These are phyloP conservation scores for Hydriomena furcata DNA, from an alignment of 2,888 invertebrate genomes.

Conservation along the genomic window DNA sequence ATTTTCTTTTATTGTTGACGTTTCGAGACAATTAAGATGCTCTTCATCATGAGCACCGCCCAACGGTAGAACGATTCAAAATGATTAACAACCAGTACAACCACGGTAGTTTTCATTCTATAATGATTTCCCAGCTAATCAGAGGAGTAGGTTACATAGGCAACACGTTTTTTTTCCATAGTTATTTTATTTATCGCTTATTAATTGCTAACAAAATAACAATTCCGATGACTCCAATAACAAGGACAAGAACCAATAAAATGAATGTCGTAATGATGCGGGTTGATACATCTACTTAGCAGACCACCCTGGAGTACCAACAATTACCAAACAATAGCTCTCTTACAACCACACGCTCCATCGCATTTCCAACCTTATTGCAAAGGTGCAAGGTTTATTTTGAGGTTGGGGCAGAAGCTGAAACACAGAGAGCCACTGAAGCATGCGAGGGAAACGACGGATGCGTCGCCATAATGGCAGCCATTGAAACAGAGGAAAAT, in stretches of 20 bases:
- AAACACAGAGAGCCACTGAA: conserved; percentile 31
- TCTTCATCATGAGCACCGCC: too few relatives aligned
- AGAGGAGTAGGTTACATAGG: too few relatives aligned
- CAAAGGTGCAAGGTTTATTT: neutral
- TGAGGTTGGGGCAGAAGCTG: conserved; percentile 3
- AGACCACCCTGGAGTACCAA: conserved; percentile 36
- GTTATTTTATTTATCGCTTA: too few relatives aligned
- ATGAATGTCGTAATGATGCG: conserved; percentile 30
- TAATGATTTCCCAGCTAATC: too few relatives aligned
- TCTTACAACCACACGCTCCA: conserved; percentile 13
- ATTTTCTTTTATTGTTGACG: too few relatives aligned
- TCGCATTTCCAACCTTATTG: conserved; percentile 1
- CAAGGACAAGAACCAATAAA: conserved; percentile 20
- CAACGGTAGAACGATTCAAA: too few relatives aligned
- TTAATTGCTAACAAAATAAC: neutral
- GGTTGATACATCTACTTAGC: conserved; percentile 35
- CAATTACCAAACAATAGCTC: conserved; percentile 35
- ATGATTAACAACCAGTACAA: too few relatives aligned
- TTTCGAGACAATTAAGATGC: too few relatives aligned
- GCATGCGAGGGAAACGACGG: conserved; percentile 32
- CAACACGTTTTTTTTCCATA: too few relatives aligned
- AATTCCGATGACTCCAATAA: conserved; percentile 6
- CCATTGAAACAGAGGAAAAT: conserved; percentile 30
- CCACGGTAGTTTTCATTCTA: too few relatives aligned
- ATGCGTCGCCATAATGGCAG: conserved; percentile 29